Base-by-base conservation (phyloP, 2,797 vertebrate species). In the Leptatherina wallacei region DNA sequence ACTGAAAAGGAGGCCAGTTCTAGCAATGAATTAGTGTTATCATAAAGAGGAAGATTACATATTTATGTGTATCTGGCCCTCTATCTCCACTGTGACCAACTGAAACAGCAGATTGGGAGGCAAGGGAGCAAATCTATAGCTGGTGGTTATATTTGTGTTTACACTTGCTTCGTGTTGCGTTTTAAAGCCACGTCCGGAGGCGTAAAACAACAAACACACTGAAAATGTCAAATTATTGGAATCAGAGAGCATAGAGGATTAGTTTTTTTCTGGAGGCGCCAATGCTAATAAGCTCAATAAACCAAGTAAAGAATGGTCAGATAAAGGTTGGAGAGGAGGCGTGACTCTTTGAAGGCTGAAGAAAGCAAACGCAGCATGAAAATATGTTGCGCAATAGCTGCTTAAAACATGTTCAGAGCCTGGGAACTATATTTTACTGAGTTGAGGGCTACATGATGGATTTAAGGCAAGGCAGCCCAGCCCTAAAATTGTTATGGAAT, bases 171-270 rank as follows among this genome's bases (percentile, higher is more conserved):
- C n/a, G 10, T 12, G 22, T 24, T 52, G 49, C 24, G 20, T 47
- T n/a, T 40, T 51, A 71, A 81, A 82, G 76, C 27, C 80, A 84
- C 30, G 63, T 68, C 51, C 69, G 42, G 61, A 56, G 36, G 40
- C 57, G 47, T 44, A 27, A 13, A 27, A 80, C 72, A 69, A 70
- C 65, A 69, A 77, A 83, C 60, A 73, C 76, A 62, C 44, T 76
- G 65, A 62, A 85, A 83, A 73, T 52, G 27, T 59, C 59, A 72
- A 69, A 76, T 73, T 32, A 85, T 58, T 85, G 65, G 64, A 78
- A 80, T 81, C 68, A 71, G 62, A 76, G 62, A 60, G 64, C 75
- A 61, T 18, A 11, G 49, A 72, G 61, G 8, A 65, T 65, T 80
- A 44, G 61, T 65, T 66, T 2, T 27, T 81, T 66, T 66, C 58